A percentile compares a stretch with the other conserved stretches of the same genome.
These are phyloP conservation scores for Drosophila trapezifrons DNA, from an alignment of 1,140 invertebrate genomes.

Conservation along the genomic window DNA sequence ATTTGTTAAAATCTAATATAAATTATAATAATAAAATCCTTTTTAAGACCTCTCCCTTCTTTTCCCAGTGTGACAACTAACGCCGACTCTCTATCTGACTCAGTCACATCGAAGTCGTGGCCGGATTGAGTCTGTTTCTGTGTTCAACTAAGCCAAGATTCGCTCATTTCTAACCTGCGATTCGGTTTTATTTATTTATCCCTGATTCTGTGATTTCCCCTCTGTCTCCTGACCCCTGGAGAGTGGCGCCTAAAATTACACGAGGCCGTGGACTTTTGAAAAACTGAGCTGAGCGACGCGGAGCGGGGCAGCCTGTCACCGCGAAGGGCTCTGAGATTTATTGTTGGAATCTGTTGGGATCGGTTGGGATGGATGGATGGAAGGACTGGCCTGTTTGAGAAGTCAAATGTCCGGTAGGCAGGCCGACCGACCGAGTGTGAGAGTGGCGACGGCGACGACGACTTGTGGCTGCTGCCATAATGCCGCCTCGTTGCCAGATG, in stretches of 20 bases:
- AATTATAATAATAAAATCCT: too few species aligned
- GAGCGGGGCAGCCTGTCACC: slow-evolving; percentile 45
- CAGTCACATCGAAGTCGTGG: slow-evolving; percentile 79
- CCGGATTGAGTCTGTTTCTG: slow-evolving; percentile 57
- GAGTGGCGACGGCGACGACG: slow-evolving; percentile 9
- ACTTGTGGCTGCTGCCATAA: slow-evolving; percentile 31
- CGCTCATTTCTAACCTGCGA: slow-evolving; percentile 53
- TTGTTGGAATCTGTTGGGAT: slow-evolving; percentile 23
- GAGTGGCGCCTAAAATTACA: slow-evolving; percentile 74
- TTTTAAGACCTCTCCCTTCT: background rate
- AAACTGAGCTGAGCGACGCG: background rate
- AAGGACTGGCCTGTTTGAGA: slow-evolving; percentile 19
- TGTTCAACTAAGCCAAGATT: slow-evolving; percentile 52
- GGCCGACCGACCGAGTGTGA: background rate
- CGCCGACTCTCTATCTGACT: slow-evolving; percentile 66
- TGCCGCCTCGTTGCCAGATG: slow-evolving; percentile 49
- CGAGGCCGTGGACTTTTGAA: slow-evolving; percentile 28
- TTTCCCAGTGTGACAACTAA: slow-evolving; percentile 41
- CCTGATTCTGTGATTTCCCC: slow-evolving; percentile 2
- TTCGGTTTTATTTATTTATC: slow-evolving; percentile 49
- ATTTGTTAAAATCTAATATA: too few species aligned
- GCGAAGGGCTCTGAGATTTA: slow-evolving; percentile 53
- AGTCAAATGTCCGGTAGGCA: slow-evolving; percentile 32
- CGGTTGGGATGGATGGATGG: slow-evolving; percentile 17
- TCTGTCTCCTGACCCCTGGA: slow-evolving; percentile 59